Conservation (phyloP, 2,113 vertebrate species). For the Myiozetetes cayanensis region DNA sequence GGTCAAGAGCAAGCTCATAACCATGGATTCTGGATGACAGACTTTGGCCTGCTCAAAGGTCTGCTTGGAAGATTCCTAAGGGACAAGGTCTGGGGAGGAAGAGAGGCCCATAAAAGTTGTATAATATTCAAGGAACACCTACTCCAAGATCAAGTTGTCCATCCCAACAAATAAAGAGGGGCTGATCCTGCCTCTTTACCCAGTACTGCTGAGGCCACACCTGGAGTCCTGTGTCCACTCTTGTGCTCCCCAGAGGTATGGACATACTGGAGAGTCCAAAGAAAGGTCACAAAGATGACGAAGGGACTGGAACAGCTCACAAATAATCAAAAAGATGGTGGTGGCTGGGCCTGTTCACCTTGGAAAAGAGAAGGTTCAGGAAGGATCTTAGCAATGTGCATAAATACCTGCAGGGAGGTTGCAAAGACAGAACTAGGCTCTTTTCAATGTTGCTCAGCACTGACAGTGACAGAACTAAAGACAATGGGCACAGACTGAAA, state of each 20-base stretch:
- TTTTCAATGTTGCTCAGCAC: background rate
- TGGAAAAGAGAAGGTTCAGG: background rate
- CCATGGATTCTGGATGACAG: background rate
- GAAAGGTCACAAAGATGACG: background rate
- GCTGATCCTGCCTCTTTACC: background rate
- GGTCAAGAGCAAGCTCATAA: background rate
- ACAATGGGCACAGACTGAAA: background rate
- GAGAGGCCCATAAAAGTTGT: rapidly evolving
- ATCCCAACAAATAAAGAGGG: background rate
- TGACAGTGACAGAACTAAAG: background rate
- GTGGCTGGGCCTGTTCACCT: background rate
- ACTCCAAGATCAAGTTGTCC: background rate
- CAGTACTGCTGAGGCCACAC: no score
- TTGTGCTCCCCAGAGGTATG: background rate
- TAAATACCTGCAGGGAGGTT: background rate
- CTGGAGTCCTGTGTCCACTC: background rate
- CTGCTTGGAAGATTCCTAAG: background rate
- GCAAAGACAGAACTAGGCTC: background rate
- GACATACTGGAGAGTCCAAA: background rate
- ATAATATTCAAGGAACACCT: background rate
- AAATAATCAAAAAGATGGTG: background rate
- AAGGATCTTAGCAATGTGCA: background rate
- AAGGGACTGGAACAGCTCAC: background rate
- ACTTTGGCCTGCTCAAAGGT: background rate
- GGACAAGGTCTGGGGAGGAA: background rate